These are phyloP conservation scores for Ophonus ardosiacus DNA, from an alignment of 2,888 invertebrate genomes.

Conservation along the genomic window DNA sequence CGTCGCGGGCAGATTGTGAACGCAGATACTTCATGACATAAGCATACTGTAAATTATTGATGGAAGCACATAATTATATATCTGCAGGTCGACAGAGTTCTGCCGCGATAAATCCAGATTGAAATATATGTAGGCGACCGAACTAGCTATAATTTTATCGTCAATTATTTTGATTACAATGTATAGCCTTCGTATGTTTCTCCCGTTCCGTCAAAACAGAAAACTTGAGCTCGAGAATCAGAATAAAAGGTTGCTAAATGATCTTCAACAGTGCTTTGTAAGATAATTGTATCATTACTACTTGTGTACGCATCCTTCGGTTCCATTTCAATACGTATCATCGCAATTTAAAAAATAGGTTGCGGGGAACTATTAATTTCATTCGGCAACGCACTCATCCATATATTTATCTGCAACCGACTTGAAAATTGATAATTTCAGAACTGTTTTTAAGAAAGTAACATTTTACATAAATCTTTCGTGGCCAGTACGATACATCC, in stretches of 20 bases:
- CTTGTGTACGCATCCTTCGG: not conserved
- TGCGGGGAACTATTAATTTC: not conserved
- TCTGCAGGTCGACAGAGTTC: constrained; percentile 63
- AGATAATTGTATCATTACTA: not conserved
- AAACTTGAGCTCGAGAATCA: not conserved
- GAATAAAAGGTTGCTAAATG: constrained; percentile 7
- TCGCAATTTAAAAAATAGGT: not conserved
- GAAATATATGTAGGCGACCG: constrained; percentile 69
- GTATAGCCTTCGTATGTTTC: constrained; percentile 61
- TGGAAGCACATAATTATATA: constrained; percentile 64
- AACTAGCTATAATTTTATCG: constrained; percentile 69
- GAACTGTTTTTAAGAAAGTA: too few relatives aligned
- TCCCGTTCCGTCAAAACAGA: constrained; percentile 61
- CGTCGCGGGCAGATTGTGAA: constrained; percentile 57
- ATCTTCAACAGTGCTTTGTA: not conserved
- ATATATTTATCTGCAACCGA: too few relatives aligned
- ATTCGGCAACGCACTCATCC: not conserved
- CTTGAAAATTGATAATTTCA: too few relatives aligned
- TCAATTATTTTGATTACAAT: constrained; percentile 70
- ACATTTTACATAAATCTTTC: too few relatives aligned
- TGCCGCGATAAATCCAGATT: constrained; percentile 66
- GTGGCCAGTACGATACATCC: too few relatives aligned
- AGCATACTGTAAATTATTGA: constrained; percentile 65
- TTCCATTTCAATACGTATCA: not conserved
- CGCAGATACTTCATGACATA: constrained; percentile 64